These are phyloP conservation scores for Polyploca ridens DNA, from an alignment of 2,888 invertebrate genomes.

Conservation along the genomic window DNA sequence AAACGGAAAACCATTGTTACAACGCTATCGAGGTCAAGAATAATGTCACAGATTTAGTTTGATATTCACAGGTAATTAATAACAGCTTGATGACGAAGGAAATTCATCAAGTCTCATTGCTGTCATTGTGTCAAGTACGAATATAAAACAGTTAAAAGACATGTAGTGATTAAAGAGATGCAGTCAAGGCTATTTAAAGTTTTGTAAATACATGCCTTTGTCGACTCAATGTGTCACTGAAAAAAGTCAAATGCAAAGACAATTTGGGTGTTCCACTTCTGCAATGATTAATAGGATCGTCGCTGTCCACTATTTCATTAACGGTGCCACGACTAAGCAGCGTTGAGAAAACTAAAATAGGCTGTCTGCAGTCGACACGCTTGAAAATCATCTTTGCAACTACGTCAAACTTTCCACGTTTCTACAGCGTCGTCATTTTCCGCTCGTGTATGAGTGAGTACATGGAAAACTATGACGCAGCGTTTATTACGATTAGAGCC, in stretches of 20 bases:
- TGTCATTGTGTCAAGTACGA: not conserved
- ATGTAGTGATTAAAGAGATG: not conserved
- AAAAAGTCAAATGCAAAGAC: not conserved
- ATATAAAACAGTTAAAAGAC: not conserved
- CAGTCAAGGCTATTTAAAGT: not conserved
- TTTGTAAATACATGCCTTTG: not conserved
- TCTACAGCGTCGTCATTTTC: conserved; percentile 42
- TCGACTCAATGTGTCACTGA: not conserved
- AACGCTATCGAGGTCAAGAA: not conserved
- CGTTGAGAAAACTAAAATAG: not conserved
- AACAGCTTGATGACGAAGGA: conserved; percentile 1
- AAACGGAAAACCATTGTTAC: conserved; percentile 14
- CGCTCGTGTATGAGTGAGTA: conserved; percentile 30
- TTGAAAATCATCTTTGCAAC: conserved; percentile 5
- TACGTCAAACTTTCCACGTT: conserved; percentile 46
- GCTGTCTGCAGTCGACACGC: not conserved
- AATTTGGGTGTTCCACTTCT: not conserved
- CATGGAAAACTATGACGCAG: conserved; percentile 54
- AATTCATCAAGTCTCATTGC: not conserved
- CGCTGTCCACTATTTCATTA: not conserved
- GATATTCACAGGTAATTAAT: conserved; percentile 5
- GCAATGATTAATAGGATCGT: not conserved
- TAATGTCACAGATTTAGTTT: not conserved
- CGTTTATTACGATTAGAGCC: conserved; percentile 50
- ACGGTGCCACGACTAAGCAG: not conserved